Evolutionary conservation across 1,140 invertebrate species (phyloP), one percentile per base, ranked within the genome.

Genomic region (Melipona quadrifasciata): DNA sequence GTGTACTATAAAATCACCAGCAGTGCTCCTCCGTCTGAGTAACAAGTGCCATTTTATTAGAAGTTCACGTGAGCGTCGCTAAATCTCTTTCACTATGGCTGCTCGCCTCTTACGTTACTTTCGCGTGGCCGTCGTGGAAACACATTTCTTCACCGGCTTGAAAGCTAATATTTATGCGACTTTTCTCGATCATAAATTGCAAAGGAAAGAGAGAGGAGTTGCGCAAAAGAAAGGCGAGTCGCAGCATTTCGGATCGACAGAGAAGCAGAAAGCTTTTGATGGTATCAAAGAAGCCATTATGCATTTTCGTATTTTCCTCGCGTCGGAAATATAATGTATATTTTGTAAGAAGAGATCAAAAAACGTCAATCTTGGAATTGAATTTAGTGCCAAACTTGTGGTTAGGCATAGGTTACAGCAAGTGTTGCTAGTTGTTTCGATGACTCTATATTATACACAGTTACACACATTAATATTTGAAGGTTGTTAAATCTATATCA

Each of bases 101-200:
- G 14, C 21, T 19, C 17, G 51, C 0, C 53, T 71, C 19, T 71
- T 47, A 21, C 53, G 57, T n/a, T 61, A 19, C 19, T 61, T 72
- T 72, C 53, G 53, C 2, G 31, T 57, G 24, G 55, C 31, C 53
- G 16, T n/a, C 78, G 78, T 19, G 68, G 55, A 34, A 31, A 81
- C 79, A 47, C 27, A 70, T 53, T 53, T 31, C 19, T 47, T 21
- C 27, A 58, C 57, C 21, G n/a, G 19, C 79, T 72, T 73, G n/a
- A 82, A 72, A 75, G 58, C n/a, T 75, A 74, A 82, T 75, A 75
- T 82, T 74, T 75, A 82, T 72, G 78, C 39, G 27, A 3, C 67
- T 71, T 80, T 72, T 72, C 68, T 67, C 24, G 67, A 80, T 74
- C 80, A 74, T 82, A 82, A 82, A 65, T 82, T 57, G n/a, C 39